Percentiles rank a stretch among this genome's conserved stretches.
Conservation (phyloP, 2,113 vertebrate genomes). For the Guaruba guarouba region DNA sequence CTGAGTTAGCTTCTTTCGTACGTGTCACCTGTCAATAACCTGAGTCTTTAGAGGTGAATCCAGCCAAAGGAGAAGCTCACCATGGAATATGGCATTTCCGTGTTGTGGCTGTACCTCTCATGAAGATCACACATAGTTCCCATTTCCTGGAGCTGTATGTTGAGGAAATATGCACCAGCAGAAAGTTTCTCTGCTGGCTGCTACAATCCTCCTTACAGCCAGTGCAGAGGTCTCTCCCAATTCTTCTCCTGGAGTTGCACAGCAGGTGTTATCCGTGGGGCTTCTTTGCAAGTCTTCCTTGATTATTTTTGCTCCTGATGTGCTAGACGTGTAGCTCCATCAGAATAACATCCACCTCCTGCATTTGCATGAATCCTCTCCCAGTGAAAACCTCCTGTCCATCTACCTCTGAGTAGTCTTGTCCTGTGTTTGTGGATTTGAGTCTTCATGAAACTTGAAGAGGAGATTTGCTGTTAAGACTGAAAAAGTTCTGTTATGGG, state of each 20-base stretch:
- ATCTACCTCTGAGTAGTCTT: background rate
- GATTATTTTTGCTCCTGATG: background rate
- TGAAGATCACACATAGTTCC: background rate
- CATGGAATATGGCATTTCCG: background rate
- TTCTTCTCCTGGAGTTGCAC: background rate
- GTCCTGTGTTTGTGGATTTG: background rate
- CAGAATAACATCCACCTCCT: background rate
- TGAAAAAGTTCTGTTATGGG: background rate
- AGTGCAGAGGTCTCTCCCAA: background rate
- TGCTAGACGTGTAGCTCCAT: background rate
- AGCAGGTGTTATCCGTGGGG: background rate
- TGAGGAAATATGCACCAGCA: background rate
- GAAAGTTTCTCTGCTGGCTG: background rate
- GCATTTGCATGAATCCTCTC: background rate
- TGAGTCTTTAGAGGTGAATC: background rate
- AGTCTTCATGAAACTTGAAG: background rate
- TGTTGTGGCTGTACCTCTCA: background rate
- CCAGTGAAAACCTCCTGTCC: background rate
- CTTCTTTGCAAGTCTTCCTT: background rate
- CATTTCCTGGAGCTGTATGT: fast-evolving
- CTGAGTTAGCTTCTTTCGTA: background rate
- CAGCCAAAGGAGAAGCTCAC: background rate
- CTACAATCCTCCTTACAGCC: background rate
- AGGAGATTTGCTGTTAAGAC: background rate
- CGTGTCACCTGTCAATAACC: background rate